phyloP scores from a whole-genome alignment of 2,888 invertebrate genomes.

The Agapetus fuscipes region DNA sequence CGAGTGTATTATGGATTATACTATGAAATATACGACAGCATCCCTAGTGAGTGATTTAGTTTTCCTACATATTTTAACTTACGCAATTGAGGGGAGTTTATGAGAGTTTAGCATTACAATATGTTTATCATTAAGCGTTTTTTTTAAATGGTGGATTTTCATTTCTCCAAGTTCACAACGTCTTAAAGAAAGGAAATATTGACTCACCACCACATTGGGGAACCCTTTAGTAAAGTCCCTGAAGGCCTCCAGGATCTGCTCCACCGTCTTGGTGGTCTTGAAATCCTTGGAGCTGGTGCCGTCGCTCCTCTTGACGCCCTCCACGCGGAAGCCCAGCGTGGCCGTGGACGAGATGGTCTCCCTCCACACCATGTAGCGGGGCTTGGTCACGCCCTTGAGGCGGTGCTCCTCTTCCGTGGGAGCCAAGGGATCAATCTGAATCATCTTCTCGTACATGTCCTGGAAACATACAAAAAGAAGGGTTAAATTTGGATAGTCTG shows the following conservation, averaged over 20 bases:
- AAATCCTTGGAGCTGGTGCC: conserved; percentile 91
- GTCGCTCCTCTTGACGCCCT: conserved; percentile 84
- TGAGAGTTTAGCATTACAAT: too few species aligned
- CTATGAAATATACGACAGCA: too few species aligned
- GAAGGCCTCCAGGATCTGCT: conserved; percentile 72
- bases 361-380: conserved; percentile 91
- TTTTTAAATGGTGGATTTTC: too few species aligned
- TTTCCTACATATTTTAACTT: too few species aligned
- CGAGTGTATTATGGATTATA: too few species aligned
- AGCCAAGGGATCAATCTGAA: conserved; percentile 81
- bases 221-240: conserved; percentile 72
- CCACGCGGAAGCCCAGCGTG: conserved; percentile 91
- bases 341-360: conserved; percentile 97
- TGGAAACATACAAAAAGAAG: conserved; percentile 32
- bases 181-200: neutral
- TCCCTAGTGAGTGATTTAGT: too few species aligned
- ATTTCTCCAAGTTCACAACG: too few species aligned
- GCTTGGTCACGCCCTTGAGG: conserved; percentile 87
- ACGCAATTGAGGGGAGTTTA: too few species aligned
- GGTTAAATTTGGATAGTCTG: too few species aligned
- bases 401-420: conserved; percentile 85
- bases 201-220: conserved; percentile 67
- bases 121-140: too few species aligned
- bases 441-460: conserved; percentile 98
- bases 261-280: conserved; percentile 82